phyloP scores from a whole-genome alignment of 2,797 vertebrate species.

The Aythya fuligula region DNA sequence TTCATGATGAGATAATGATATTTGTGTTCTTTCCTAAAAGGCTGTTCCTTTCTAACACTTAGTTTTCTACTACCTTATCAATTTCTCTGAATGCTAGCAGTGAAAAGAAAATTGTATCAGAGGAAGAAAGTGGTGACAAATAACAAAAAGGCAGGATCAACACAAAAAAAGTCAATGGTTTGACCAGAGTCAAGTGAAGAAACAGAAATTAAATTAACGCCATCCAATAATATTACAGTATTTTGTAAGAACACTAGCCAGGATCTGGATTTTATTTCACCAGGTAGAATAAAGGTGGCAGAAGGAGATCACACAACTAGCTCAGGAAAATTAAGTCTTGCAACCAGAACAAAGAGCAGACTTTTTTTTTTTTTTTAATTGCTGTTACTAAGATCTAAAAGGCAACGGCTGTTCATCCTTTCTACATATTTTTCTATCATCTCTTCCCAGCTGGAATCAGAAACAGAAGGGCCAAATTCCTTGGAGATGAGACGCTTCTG shows the following conservation, averaged over 20 bases:
- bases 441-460: background rate
- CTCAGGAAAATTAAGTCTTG: background rate
- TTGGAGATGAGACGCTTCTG: background rate
- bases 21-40: background rate
- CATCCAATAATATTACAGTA: background rate
- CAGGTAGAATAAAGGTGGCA: background rate
- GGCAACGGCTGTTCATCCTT: background rate
- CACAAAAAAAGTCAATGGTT: background rate
- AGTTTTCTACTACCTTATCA: background rate
- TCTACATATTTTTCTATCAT: background rate
- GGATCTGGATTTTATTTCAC: background rate
- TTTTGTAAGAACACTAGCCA: background rate
- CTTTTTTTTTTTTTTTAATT: background rate
- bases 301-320: background rate
- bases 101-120: background rate
- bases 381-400: background rate
- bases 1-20: background rate
- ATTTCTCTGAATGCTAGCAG: background rate
- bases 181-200: background rate
- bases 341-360: background rate
- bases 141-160: background rate
- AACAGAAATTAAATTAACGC: background rate
- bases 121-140: background rate
- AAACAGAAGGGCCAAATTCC: accelerated
- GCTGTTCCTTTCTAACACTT: background rate